phyloP scores from a whole-genome alignment of 2,113 vertebrate genomes.

The human (Homo sapiens) region GRCh38 chr4:23185501-23186000 shows the following conservation, averaged over 20 bases:
- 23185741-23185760: background rate
- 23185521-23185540: background rate
- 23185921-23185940: background rate
- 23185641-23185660: background rate
- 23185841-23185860: background rate
- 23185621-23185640: background rate
- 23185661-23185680: background rate
- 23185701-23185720: background rate
- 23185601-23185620: background rate
- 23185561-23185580: background rate
- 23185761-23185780: too few species aligned
- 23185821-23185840: background rate
- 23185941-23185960: background rate
- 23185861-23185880: background rate
- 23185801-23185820: background rate
- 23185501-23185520: background rate
- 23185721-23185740: background rate
- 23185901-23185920: background rate
- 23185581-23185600: background rate
- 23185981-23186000: background rate
- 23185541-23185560: background rate
- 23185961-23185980: background rate
- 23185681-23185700: background rate
- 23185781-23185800: background rate
- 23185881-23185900: background rate